A percentile compares a stretch with the other conserved stretches of the same genome.
phyloP scores from a whole-genome alignment of 2,797 vertebrate genomes.

The Leptodactylus fallax region DNA sequence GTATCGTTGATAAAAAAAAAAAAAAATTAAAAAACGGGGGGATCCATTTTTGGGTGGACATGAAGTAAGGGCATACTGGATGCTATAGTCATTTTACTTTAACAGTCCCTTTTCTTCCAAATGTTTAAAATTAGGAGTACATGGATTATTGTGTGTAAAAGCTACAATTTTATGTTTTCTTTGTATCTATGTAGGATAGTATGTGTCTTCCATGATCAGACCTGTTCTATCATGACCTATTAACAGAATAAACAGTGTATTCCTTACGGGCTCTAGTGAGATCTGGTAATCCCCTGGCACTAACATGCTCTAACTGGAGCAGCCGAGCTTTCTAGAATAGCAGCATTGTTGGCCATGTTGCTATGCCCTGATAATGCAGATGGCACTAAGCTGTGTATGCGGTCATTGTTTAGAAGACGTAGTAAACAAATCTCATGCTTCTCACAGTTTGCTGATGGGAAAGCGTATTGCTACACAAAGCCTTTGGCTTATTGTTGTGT shows the following conservation, averaged over 20 bases:
- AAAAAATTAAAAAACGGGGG: too few relatives aligned
- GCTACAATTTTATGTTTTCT: not conserved
- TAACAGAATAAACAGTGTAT: not conserved
- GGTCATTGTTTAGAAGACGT: not conserved
- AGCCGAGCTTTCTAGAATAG: not conserved
- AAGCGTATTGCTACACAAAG: not conserved
- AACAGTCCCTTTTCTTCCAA: not conserved
- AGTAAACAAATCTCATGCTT: not conserved
- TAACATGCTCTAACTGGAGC: not conserved
- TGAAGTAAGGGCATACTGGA: too few relatives aligned
- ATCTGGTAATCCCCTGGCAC: not conserved
- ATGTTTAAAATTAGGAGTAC: not conserved
- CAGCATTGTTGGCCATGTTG: not conserved
- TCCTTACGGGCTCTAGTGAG: not conserved
- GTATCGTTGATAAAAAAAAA: too few relatives aligned
- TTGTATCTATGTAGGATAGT: not conserved
- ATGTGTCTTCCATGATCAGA: not conserved
- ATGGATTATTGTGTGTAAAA: not conserved
- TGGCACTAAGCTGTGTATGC: not conserved
- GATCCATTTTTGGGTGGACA: too few relatives aligned
- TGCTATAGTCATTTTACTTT: not conserved
- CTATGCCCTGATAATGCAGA: not conserved
- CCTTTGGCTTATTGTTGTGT: not conserved
- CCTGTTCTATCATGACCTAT: not conserved
- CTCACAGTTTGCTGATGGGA: not conserved